phyloP scores from a whole-genome alignment of 2,797 vertebrate genomes.

The Hoplostethus mediterraneus region DNA sequence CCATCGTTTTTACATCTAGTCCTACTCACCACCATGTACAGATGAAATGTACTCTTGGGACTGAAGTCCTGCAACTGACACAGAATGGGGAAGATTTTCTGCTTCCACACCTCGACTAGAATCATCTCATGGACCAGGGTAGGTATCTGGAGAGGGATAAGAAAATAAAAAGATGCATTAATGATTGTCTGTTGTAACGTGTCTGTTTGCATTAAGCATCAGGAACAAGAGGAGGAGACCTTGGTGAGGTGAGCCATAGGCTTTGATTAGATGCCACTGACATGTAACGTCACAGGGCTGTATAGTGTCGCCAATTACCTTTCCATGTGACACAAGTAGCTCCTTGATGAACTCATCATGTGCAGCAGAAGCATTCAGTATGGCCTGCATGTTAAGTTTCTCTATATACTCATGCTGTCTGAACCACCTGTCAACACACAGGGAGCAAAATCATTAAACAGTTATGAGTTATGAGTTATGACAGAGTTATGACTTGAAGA shows the following conservation, averaged over 20 bases:
- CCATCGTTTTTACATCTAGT: background rate
- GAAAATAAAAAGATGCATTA: background rate
- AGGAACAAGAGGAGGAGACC: background rate
- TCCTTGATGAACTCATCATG: slow-evolving; percentile 92
- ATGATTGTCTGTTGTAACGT: background rate
- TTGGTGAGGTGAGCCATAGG: too few relatives aligned
- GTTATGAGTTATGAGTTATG: too few relatives aligned
- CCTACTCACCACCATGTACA: slow-evolving; percentile 94
- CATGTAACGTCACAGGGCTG: background rate
- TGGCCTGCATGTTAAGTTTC: slow-evolving; percentile 96
- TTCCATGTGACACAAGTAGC: slow-evolving; percentile 87
- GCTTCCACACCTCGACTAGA: slow-evolving; percentile 94
- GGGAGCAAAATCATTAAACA: background rate
- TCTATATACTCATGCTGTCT: slow-evolving; percentile 92
- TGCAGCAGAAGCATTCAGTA: slow-evolving; percentile 86
- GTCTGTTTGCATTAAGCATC: background rate
- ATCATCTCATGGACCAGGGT: slow-evolving; percentile 92
- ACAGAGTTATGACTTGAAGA: background rate
- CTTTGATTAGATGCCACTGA: background rate
- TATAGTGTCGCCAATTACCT: slow-evolving; percentile 81
- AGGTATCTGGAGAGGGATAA: slow-evolving; percentile 82
- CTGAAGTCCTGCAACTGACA: slow-evolving; percentile 93
- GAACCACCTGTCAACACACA: slow-evolving; percentile 88
- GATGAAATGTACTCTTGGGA: slow-evolving; percentile 90
- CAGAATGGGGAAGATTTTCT: slow-evolving; percentile 92